Base-by-base conservation (phyloP, 1,140 invertebrate genomes). In the Heliothis subflexa region DNA sequence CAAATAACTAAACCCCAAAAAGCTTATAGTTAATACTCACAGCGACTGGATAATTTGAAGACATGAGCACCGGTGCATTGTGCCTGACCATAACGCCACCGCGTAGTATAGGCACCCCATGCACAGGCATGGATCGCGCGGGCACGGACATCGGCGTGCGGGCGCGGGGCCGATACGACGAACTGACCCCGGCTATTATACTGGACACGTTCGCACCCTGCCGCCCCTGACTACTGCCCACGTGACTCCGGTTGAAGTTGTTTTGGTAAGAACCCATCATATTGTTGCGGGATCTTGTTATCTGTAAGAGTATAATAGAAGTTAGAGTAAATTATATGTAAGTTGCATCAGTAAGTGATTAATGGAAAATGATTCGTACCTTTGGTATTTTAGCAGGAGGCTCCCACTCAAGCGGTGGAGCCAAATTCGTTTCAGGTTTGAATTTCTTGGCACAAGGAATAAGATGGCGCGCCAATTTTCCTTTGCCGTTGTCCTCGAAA, bases 401-500 rank as follows among this genome's bases (percentile, higher is more conserved):
- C 89, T 99, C 98, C 97, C 98, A 98, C 88, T 99, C 98, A 10
- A 96, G 93, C 0, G 97, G 96, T 5, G 98, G 98, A 81, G 97
- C 96, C 80, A 98, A 86, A 90, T 99, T 99, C 40, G 96, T 95
- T 74, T 98, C 98, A 0, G 97, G 97, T 90, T 98, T 97, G 92
- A 99, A 99, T 91, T 98, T 98, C 93, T 98, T 98, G 16, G 96
- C 95, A 94, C 99, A 99, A 3, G 98, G 97, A n/a, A 97, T 95
- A 78, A 97, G 95, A 95, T 99, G 99, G 16, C 98, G 95, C 0
- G 97, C 98, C 68, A 99, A 93, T 95, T 99, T 99, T n/a, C 97
- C 97, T 93, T 99, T 99, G 75, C 98, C 97, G 89, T 98, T 98
- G 85, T 99, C 98, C 91, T 99, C 98, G 88, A 99, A 99, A 0